Base-by-base conservation (phyloP, 2,113 vertebrate genomes). In the Hyaena hyaena region DNA sequence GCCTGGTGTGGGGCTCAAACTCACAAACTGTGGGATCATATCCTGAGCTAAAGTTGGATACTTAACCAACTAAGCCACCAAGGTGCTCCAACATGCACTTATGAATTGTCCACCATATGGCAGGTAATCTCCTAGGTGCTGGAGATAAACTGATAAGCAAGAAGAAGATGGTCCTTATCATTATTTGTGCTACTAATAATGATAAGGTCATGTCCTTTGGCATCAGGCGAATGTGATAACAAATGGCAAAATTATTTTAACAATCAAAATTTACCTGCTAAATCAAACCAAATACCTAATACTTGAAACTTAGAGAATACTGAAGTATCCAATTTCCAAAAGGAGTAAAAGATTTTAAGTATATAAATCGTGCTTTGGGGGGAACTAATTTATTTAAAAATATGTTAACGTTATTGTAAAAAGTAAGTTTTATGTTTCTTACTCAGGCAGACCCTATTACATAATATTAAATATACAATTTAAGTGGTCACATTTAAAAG, bases 381-480 rank as follows among this genome's bases (percentile, higher is more conserved):
- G 16, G 12, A 11, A 86, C 31, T 71, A 33, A 82, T 80, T 94
- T n/a, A 83, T 53, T 63, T 83, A 92, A 95, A 95, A 96, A 68
- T 66, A 95, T 8, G 3, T 68, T 94, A 68, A 45, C 4, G 2
- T 63, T 43, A 35, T 55, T 23, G 58, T 73, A 31, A 39, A 68
- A 91, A 73, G 12, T 16, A 76, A 91, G 50, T 0, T 83, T 77
- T 24, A 24, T 16, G 1, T 48, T 71, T 71, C 17, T 77, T 89
- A 88, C 7, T 69, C 58, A 74, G 23, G 14, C 35, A 87, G 63
- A 7, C 0, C 19, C 0, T 31, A 19, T 45, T 76, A 95, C 55
- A 89, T 21, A 80, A 80, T 35, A 79, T 61, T 65, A 95, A 82
- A n/a, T 12, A 66, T 39, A 48, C 31, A 79, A 55, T 14, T 69